Base-by-base conservation (phyloP, 2,888 invertebrate genomes). In the Dendrolimus houi region DNA sequence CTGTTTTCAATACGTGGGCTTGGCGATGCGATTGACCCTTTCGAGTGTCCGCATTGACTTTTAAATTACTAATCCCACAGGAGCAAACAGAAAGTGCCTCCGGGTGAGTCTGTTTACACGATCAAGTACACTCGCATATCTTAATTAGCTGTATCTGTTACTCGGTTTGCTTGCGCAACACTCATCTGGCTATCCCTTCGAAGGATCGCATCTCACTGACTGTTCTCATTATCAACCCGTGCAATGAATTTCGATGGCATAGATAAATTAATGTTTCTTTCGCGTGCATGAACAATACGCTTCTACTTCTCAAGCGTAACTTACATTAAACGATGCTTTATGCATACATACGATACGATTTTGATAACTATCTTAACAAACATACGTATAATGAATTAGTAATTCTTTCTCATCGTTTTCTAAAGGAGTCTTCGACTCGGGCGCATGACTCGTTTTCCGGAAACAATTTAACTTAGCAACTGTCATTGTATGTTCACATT, bases 21-120 rank as follows among this genome's bases (percentile, higher is more conserved):
- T 79, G 74, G 76, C 82, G 77, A 80, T 82, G 79, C 87, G 89
- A 89, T 87, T 89, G 89, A 89, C 89, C 89, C 87, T 87, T 87
- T 85, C 75, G 86, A 89, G 88, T 88, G 87, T 90, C 86, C 85
- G 86, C 88, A 90, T 90, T 90, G 89, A 90, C 90, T 90, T 90
- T 90, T 90, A 90, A 90, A 90, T 90, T 90, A 87, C 86, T 89
- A 89, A 90, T 89, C 87, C 85, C 83, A 87, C 82, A 85, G 75
- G 87, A 79, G 84, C 75, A 87, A 87, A 89, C 81, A 87, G 84
- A 79, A 80, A 80, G 76, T 70, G 81, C 80, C 85, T 79, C 75
- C 71, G 81, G 81, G 75, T 72, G 74, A 74, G 79, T 71, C 72
- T 88, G 85, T 89, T 89, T 88, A 82, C 86, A 77, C 76, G 83